Evolutionary conservation across 2,113 vertebrate genomes (phyloP).

Genomic region (Eurystomus gularis): DNA sequence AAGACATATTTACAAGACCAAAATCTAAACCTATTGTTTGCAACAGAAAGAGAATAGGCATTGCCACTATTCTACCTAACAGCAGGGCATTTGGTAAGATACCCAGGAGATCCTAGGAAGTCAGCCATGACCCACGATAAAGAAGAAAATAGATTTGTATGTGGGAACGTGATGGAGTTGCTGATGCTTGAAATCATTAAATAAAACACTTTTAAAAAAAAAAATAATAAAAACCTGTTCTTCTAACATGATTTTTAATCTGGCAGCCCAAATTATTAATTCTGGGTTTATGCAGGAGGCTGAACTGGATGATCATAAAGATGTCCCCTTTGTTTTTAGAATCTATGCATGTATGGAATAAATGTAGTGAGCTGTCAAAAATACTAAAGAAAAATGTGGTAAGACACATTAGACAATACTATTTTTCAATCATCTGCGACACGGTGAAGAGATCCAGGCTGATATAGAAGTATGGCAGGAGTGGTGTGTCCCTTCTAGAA

Average conservation of each 20-base stretch:
- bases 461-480: background rate
- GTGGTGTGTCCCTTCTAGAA: background rate
- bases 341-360: background rate
- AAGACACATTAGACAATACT: background rate
- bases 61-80: background rate
- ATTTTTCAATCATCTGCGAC: background rate
- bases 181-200: background rate
- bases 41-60: background rate
- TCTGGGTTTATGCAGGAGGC: background rate
- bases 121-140: background rate
- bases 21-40: background rate
- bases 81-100: background rate
- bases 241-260: background rate
- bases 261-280: background rate
- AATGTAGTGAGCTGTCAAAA: background rate
- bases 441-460: background rate
- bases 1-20: background rate
- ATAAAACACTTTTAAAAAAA: background rate
- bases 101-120: background rate
- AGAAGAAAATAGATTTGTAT: background rate
- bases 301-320: background rate
- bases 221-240: no score
- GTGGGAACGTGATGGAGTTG: background rate
- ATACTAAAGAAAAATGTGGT: background rate
- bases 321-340: background rate